Evolutionary conservation across 2,888 invertebrate species (phyloP).

Genomic region (Phorcus lineatus): DNA sequence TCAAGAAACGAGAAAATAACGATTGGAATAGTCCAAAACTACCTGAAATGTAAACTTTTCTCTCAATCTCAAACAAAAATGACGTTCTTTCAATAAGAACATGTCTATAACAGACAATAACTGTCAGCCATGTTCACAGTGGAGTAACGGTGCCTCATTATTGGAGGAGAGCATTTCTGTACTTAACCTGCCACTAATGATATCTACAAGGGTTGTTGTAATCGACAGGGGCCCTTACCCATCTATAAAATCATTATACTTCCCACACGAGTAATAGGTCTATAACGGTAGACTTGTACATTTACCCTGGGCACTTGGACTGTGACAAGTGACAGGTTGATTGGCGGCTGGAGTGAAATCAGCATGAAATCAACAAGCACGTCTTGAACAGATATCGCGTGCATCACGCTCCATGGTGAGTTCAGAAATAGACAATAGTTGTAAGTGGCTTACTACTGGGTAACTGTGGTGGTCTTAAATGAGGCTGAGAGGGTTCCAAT

Average conservation of each 20-base stretch:
- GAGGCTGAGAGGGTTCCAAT: background rate
- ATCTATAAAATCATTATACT: background rate
- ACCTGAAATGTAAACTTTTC: no score
- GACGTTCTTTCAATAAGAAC: no score
- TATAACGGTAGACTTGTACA: background rate
- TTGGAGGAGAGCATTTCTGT: no score
- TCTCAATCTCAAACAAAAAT: no score
- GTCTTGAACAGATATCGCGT: background rate
- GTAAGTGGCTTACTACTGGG: background rate
- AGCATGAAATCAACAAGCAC: slow-evolving; percentile 3
- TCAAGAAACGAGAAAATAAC: no score
- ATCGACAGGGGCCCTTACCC: background rate
- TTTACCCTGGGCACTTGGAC: background rate
- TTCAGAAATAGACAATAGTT: background rate
- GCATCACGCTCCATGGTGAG: background rate
- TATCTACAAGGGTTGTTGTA: background rate
- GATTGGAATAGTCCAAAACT: no score
- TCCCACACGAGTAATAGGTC: background rate
- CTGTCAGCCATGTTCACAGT: no score
- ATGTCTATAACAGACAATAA: no score
- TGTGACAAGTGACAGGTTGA: background rate
- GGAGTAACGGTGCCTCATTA: no score
- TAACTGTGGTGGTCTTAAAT: background rate
- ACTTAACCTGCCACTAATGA: background rate
- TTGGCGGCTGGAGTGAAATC: background rate